Conservation (phyloP, 23 tunicate genomes). For the Trididemnum miniatum region DNA sequence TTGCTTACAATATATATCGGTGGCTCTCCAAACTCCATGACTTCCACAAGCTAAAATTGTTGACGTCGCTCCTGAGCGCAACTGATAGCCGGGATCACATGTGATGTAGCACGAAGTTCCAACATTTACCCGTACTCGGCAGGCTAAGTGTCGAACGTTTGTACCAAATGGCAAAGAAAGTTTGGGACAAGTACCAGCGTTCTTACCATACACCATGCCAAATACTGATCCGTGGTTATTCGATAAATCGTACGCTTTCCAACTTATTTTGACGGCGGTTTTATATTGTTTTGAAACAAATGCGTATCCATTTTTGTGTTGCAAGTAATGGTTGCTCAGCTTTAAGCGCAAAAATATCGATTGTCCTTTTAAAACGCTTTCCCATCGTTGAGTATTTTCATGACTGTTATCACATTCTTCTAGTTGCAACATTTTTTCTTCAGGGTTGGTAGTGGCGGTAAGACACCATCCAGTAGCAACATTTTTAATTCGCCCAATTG, state of each 20-base stretch:
- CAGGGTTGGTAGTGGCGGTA: not conserved
- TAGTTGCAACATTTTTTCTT: not conserved
- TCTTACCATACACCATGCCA: not conserved
- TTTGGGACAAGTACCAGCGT: not conserved
- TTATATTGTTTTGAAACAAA: not conserved
- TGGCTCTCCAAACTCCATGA: not conserved
- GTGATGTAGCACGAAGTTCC: not conserved
- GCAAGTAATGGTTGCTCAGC: not conserved
- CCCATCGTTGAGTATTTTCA: not conserved
- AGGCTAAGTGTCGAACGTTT: not conserved
- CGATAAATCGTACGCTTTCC: not conserved
- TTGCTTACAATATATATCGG: not conserved
- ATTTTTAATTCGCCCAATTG: not conserved
- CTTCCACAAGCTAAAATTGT: not conserved
- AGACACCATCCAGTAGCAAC: constrained; percentile 2
- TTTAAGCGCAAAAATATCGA: not conserved
- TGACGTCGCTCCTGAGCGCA: not conserved
- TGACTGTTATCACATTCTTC: constrained; percentile 3
- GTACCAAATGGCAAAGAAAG: not conserved
- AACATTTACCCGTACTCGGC: not conserved
- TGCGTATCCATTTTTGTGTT: not conserved
- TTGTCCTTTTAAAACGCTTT: not conserved
- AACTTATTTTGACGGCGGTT: not conserved
- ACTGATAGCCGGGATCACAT: not conserved
- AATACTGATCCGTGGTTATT: not conserved